These are phyloP conservation scores for Pocillopora meandrina DNA, from an alignment of 92 coral and sea anemone species.

Conservation along the genomic window DNA sequence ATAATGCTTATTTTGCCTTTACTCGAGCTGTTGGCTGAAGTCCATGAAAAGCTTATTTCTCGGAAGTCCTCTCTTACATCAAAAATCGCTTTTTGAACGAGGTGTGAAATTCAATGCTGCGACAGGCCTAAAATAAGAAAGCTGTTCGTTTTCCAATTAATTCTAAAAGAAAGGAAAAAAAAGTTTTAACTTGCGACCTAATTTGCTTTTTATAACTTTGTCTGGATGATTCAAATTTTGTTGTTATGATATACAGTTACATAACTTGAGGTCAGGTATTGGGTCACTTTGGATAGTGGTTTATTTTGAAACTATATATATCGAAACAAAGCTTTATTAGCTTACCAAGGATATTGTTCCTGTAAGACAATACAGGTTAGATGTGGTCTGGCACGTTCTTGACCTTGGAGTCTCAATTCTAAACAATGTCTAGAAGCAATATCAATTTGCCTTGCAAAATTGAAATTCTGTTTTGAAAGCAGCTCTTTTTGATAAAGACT, in stretches of 20 bases:
- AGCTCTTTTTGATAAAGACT: too few relatives aligned
- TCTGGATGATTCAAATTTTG: background rate
- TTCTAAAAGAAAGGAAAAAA: background rate
- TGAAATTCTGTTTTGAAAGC: too few relatives aligned
- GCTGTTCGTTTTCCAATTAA: background rate
- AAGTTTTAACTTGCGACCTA: background rate
- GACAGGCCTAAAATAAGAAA: background rate
- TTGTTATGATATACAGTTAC: background rate
- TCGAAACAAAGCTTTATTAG: conserved; percentile 8
- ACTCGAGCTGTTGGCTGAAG: conserved; percentile 4
- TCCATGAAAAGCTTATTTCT: conserved; percentile 20
- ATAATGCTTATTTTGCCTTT: background rate
- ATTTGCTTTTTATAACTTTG: background rate
- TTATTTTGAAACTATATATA: conserved; percentile 22
- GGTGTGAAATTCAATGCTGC: background rate
- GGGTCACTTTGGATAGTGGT: background rate
- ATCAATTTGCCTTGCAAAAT: too few relatives aligned
- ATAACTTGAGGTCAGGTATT: background rate
- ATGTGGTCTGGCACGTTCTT: background rate
- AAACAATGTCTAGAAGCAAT: background rate
- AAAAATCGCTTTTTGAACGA: background rate
- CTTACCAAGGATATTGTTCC: background rate
- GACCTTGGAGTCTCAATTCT: conserved; percentile 1
- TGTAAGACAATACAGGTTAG: background rate
- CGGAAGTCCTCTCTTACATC: conserved; percentile 8